Evolutionary conservation across 2,113 vertebrate species (phyloP).

Genomic region (Clupea harengus): DNA sequence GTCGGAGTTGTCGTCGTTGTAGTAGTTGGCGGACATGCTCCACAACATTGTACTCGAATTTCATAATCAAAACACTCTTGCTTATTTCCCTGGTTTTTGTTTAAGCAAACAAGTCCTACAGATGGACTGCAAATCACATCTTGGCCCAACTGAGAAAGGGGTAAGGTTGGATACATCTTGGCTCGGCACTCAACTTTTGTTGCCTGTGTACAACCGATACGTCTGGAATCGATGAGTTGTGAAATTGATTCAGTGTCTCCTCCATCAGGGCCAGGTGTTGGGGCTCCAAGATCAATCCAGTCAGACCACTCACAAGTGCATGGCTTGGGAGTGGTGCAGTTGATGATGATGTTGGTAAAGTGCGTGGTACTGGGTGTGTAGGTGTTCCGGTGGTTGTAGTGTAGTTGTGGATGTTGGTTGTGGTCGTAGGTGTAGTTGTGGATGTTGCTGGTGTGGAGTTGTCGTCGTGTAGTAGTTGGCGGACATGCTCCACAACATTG

Average conservation of each 20-base stretch:
- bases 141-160: constrained; percentile 48
- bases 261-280: too few relatives aligned
- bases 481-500: constrained; percentile 44
- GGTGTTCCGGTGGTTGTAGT: neutral
- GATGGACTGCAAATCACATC: constrained; percentile 17
- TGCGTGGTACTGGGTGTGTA: neutral
- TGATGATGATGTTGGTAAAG: neutral
- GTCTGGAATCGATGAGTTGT: too few relatives aligned
- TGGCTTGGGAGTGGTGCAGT: too few relatives aligned
- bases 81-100: constrained; percentile 33
- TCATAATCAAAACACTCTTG: neutral
- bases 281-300: too few relatives aligned
- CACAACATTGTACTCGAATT: neutral
- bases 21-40: neutral
- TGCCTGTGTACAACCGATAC: constrained; percentile 12
- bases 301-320: too few relatives aligned
- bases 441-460: constrained; percentile 20
- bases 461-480: too few relatives aligned
- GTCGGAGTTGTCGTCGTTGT: too few relatives aligned
- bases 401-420: too few relatives aligned
- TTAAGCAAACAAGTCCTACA: constrained; percentile 55
- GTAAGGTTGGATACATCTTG: constrained; percentile 15
- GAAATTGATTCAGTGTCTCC: too few relatives aligned
- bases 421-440: neutral
- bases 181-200: constrained; percentile 42